Evolutionary conservation across 1,140 invertebrate genomes (phyloP), one percentile per base, ranked within the genome.

Genomic region (Pseudachorutes palmiensis): DNA sequence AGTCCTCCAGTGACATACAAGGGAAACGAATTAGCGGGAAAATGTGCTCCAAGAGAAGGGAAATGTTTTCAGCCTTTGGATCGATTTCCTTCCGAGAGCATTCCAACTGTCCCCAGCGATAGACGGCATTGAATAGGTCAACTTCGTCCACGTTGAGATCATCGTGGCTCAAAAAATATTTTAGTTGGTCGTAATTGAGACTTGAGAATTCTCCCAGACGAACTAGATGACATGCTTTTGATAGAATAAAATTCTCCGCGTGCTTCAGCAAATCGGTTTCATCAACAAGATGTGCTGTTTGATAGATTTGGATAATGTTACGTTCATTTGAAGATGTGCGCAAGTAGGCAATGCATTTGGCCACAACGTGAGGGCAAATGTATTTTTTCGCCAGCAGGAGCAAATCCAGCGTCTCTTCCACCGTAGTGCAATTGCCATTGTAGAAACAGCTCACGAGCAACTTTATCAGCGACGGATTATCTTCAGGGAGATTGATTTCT

Each of bases 351-450:
- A 65, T 66, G 49, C 66, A 63, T 29, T 63, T 66, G 9, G 61
- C 32, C 24, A 66, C 60, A 2, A 68, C 62, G 19, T 41, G 29
- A 5, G 64, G 49, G 48, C 70, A 71, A 60, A 71, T 61, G 49
- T 71, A 71, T 41, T 71, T 71, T 65, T 71, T 71, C 2, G 66
- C 70, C 26, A 69, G 64, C 16, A 71, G 51, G 1, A 71, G 61
- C 30, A 71, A 26, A 3, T 64, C 36, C 22, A 69, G 36, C 24
- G 57, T 49, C 19, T 62, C 45, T 24, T 71, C 67, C 19, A 62
- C 67, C 22, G 28, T 58, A 22, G 41, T 57, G 28, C 41, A 29
- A 22, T 57, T 64, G 51, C 41, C 66, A 57, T 31, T 68, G 64
- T 66, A 71, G 51, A 66, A 62, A 66, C 22, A 64, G n/a, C 33